Evolutionary conservation across 2,888 invertebrate species (phyloP).

Genomic region (Cheilosia pagana): DNA sequence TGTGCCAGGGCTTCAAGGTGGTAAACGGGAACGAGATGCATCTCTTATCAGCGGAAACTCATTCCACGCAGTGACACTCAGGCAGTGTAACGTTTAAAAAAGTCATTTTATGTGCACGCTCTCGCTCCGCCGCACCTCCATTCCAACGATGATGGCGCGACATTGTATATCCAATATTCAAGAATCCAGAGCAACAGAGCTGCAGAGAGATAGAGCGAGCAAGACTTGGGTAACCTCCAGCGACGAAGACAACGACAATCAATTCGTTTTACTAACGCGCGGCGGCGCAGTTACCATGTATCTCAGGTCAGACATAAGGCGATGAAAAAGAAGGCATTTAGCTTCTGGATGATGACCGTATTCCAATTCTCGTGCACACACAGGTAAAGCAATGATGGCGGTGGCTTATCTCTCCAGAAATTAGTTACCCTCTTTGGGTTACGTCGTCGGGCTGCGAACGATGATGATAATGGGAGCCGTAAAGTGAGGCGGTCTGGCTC

Average conservation of each 20-base stretch:
- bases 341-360: slow-evolving; percentile 72
- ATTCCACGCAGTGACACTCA: slow-evolving; percentile 72
- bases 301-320: slow-evolving; percentile 57
- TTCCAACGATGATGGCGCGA: slow-evolving; percentile 67
- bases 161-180: slow-evolving; percentile 30
- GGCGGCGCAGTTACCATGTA: slow-evolving; percentile 28
- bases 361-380: slow-evolving; percentile 43
- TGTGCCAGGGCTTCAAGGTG: slow-evolving; percentile 66
- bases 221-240: slow-evolving; percentile 50
- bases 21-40: slow-evolving; percentile 49
- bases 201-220: background rate
- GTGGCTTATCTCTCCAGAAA: slow-evolving; percentile 69
- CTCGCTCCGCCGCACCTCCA: slow-evolving; percentile 1
- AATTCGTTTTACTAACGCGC: slow-evolving; percentile 71
- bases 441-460: slow-evolving; percentile 27
- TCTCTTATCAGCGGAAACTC: slow-evolving; percentile 69
- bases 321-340: slow-evolving; percentile 62
- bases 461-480: slow-evolving; percentile 69
- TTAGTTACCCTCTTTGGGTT: slow-evolving; percentile 73
- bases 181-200: slow-evolving; percentile 3
- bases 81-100: slow-evolving; percentile 70
- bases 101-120: slow-evolving; percentile 63
- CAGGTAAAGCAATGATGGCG: slow-evolving; percentile 55
- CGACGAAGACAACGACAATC: slow-evolving; percentile 58
- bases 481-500: slow-evolving; percentile 66